Evolutionary conservation across 2,888 invertebrate genomes (phyloP).

Genomic region (Morpho deidamia): DNA sequence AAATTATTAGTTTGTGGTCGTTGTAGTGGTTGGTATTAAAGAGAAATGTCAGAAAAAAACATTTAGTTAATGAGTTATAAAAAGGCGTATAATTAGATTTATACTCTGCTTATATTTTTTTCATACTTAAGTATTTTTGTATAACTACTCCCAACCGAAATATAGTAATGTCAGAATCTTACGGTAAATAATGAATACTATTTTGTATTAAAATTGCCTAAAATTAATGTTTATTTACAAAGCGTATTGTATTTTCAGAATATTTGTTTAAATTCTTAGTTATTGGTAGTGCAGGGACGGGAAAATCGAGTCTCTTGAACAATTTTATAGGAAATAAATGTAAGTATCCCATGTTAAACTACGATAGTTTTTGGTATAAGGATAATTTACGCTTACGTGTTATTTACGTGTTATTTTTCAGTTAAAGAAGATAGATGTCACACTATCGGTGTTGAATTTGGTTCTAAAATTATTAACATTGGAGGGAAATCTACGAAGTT

Average conservation of each 20-base stretch:
- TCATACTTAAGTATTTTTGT: no score
- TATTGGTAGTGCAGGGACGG: slow-evolving; percentile 90
- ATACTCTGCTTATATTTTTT: no score
- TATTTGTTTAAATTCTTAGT: slow-evolving; percentile 91
- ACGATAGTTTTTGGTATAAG: not conserved
- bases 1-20: no score
- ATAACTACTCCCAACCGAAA: not conserved
- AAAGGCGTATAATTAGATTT: no score
- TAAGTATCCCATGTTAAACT: slow-evolving; percentile 64
- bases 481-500: slow-evolving; percentile 90
- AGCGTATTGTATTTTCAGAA: slow-evolving; percentile 72
- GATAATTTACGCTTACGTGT: not conserved
- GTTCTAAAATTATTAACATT: slow-evolving; percentile 90
- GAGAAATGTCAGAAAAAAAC: no score
- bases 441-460: slow-evolving; percentile 92
- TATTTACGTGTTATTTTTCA: slow-evolving; percentile 50
- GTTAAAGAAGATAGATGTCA: slow-evolving; percentile 91
- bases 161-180: slow-evolving; percentile 28
- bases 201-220: not conserved
- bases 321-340: slow-evolving; percentile 92
- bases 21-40: no score
- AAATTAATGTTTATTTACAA: not conserved
- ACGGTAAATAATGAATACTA: slow-evolving; percentile 20
- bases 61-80: no score
- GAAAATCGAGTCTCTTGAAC: slow-evolving; percentile 89